Base-by-base conservation (phyloP, 2,797 vertebrate genomes). In the Botia almorhae region DNA sequence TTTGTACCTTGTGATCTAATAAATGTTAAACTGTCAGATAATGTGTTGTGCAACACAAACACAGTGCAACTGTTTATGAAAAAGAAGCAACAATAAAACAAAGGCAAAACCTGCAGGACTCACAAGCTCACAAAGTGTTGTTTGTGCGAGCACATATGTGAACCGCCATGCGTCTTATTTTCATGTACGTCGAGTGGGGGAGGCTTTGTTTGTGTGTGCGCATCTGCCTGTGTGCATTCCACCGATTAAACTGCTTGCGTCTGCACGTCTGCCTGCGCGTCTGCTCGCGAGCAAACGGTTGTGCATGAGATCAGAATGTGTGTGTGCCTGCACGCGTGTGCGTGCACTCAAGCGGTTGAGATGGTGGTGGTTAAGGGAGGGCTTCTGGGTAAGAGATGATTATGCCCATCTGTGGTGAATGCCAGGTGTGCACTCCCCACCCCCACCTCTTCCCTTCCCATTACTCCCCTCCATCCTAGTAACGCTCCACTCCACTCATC, bases 351-450 rank as follows among this genome's bases (percentile, higher is more conserved):
- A 78, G 76, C 79, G 80, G 75, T 81, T 82, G 82, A 73, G 79
- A 78, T 74, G 80, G 85, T 80, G 74, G 73, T 69, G 81, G 74
- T 78, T 72, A 80, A 76, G 73, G 64, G 74, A 81, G 81, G 83
- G 86, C 88, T 82, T 78, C 72, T 84, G 90, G 80, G 83, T 88
- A 88, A 87, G 88, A 90, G 91, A 92, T 93, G 91, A 93, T 93
- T 93, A 90, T 91, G 89, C 92, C 92, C 93, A 94, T 93, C 92
- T 94, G 90, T 93, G 92, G 89, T 74, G 81, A 89, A 91, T 92
- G 90, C 92, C 93, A 93, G 93, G 93, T 93, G 92, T 93, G 92
- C 88, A 86, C 21, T 84, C 81, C 84, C 85, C 81, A 78, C 78
- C 82, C 71, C 29, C 65, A 74, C 81, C 46, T 51, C 72, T 81